Conservation (phyloP, 2,888 invertebrate genomes). For the Scaptomyza caliginosa region DNA sequence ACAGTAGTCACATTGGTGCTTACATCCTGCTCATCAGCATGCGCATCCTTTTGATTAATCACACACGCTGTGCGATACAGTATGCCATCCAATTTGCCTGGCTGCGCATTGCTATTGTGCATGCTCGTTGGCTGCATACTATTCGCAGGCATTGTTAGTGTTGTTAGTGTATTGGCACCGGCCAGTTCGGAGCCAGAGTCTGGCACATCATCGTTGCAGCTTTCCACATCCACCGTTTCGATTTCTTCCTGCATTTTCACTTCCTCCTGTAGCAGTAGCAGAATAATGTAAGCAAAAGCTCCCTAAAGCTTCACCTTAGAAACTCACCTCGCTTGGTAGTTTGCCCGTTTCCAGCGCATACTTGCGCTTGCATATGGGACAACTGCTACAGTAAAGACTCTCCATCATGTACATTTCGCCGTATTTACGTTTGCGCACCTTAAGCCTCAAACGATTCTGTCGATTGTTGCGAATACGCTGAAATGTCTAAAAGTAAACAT, state of each 20-base stretch:
- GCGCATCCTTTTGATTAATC: slow-evolving; percentile 80
- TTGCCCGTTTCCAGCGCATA: slow-evolving; percentile 85
- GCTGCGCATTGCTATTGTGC: slow-evolving; percentile 80
- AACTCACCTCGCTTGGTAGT: slow-evolving; percentile 87
- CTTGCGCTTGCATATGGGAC: slow-evolving; percentile 87
- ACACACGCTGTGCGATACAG: slow-evolving; percentile 83
- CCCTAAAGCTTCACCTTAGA: too few relatives aligned
- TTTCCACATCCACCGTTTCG: slow-evolving; percentile 89
- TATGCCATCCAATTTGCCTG: slow-evolving; percentile 82
- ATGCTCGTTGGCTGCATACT: slow-evolving; percentile 57
- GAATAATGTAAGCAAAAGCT: neutral
- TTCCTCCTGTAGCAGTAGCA: slow-evolving; percentile 63
- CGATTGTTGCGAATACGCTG: slow-evolving; percentile 89
- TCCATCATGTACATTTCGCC: slow-evolving; percentile 85
- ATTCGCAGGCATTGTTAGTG: slow-evolving; percentile 10
- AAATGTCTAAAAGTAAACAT: slow-evolving; percentile 85
- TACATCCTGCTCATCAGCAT: slow-evolving; percentile 79
- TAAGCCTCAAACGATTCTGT: slow-evolving; percentile 88
- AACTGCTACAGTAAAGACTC: slow-evolving; percentile 85
- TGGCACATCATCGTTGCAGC: slow-evolving; percentile 84
- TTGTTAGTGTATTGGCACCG: slow-evolving; percentile 12
- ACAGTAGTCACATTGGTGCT: slow-evolving; percentile 74
- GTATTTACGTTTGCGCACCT: slow-evolving; percentile 88
- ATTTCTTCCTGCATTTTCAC: slow-evolving; percentile 86
- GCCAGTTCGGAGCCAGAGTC: slow-evolving; percentile 82